phyloP scores from a whole-genome alignment of 2,797 vertebrate species.

The Falco naumanni region DNA sequence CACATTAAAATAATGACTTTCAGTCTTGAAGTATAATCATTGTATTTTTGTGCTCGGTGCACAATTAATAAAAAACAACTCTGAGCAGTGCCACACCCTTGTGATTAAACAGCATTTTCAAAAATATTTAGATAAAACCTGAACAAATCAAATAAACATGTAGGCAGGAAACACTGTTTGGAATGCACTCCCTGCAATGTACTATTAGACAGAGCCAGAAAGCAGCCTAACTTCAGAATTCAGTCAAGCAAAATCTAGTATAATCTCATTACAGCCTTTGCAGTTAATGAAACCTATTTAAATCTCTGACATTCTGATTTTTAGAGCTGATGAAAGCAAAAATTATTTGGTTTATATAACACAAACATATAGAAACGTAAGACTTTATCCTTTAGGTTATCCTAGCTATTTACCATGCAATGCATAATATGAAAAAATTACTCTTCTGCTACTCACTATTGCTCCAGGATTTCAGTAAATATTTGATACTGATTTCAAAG shows the following conservation, averaged over 20 bases:
- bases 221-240: constrained; percentile 72
- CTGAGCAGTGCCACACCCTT: constrained; percentile 64
- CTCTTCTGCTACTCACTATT: constrained; percentile 89
- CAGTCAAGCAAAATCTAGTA: constrained; percentile 77
- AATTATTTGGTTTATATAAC: constrained; percentile 20
- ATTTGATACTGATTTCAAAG: constrained; percentile 99
- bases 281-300: constrained; percentile 77
- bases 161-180: constrained; percentile 60
- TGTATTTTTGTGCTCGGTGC: neutral
- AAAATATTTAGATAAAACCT: constrained; percentile 63
- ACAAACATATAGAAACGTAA: constrained; percentile 6
- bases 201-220: constrained; percentile 59
- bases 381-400: constrained; percentile 39
- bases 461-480: constrained; percentile 98
- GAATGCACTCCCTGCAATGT: constrained; percentile 50
- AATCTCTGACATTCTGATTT: constrained; percentile 69
- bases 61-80: constrained; percentile 61
- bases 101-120: constrained; percentile 43
- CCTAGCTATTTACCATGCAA: constrained; percentile 62
- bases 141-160: constrained; percentile 66
- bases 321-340: constrained; percentile 58
- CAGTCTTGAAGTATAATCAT: constrained; percentile 3
- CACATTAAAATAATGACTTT: constrained; percentile 22
- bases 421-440: constrained; percentile 61
- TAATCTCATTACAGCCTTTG: constrained; percentile 83